Evolutionary conservation across 2,888 invertebrate species (phyloP).

Genomic region (Ernsta delagoae): DNA sequence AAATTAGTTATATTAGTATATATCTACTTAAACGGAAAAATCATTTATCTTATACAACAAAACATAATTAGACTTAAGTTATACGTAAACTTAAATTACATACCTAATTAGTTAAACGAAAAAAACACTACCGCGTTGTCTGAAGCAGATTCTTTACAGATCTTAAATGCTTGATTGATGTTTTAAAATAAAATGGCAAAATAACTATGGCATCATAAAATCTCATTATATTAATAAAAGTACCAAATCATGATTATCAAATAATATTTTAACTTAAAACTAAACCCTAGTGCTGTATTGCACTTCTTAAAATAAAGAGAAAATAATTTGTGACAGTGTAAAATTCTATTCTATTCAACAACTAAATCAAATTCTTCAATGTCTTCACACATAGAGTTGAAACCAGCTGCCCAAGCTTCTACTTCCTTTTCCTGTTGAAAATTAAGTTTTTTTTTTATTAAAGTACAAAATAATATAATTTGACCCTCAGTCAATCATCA

Average conservation of each 20-base stretch:
- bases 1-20: background rate
- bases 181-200: background rate
- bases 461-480: too few species aligned
- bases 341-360: slow-evolving; percentile 42
- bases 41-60: background rate
- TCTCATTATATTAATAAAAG: background rate
- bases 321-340: background rate
- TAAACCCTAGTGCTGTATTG: slow-evolving; percentile 15
- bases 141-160: background rate
- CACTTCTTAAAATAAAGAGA: slow-evolving; percentile 11
- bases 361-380: slow-evolving; percentile 72
- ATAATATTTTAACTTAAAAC: slow-evolving; percentile 17
- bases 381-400: slow-evolving; percentile 86
- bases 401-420: slow-evolving; percentile 82
- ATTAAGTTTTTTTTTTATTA: background rate
- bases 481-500: too few species aligned
- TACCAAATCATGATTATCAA: too few species aligned
- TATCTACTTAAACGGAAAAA: background rate
- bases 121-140: background rate
- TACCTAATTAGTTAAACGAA: background rate
- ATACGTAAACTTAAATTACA: background rate
- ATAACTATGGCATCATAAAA: slow-evolving; percentile 1
- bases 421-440: slow-evolving; percentile 78
- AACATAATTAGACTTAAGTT: background rate
- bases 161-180: background rate